phyloP scores from a whole-genome alignment of 2,113 vertebrate species.

The Danio rerio region DNA sequence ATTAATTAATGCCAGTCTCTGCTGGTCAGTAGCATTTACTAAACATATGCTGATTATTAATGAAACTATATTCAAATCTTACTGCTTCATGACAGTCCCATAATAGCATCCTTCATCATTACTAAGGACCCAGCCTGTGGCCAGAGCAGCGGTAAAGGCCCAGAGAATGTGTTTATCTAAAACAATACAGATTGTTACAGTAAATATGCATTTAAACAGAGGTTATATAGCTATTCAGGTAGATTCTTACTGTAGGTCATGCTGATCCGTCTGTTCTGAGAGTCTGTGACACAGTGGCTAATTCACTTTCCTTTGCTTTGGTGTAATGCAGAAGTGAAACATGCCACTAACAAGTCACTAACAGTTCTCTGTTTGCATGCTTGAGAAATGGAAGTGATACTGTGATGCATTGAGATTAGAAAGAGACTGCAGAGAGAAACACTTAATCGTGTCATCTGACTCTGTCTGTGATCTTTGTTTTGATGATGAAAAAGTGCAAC shows the following conservation, averaged over 20 bases:
- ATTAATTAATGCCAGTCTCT: background rate
- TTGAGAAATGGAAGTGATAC: conserved; percentile 35
- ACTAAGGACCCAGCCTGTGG: conserved; percentile 43
- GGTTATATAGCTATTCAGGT: background rate
- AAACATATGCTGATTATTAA: background rate
- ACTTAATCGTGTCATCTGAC: no score
- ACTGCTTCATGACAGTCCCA: conserved; percentile 18
- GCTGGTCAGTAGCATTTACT: no score
- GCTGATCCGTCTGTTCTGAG: background rate
- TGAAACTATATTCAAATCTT: conserved; percentile 17
- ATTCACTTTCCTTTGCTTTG: conserved; percentile 15
- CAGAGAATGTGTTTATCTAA: conserved; percentile 41
- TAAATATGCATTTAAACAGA: background rate
- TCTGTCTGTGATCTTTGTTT: no score
- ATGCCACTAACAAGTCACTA: background rate
- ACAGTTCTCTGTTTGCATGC: background rate
- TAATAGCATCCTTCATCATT: conserved; percentile 1
- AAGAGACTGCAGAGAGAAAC: no score
- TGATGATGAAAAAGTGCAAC: no score
- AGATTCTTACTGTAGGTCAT: conserved; percentile 42
- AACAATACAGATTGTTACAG: background rate
- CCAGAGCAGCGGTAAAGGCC: conserved; percentile 26
- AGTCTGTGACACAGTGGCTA: background rate
- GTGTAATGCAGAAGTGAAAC: conserved; percentile 30
- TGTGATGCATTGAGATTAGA: no score